A percentile compares a stretch with the other conserved stretches of the same genome.
Conservation (phyloP, 2,113 vertebrate genomes). For the Corythornis cristatus region DNA sequence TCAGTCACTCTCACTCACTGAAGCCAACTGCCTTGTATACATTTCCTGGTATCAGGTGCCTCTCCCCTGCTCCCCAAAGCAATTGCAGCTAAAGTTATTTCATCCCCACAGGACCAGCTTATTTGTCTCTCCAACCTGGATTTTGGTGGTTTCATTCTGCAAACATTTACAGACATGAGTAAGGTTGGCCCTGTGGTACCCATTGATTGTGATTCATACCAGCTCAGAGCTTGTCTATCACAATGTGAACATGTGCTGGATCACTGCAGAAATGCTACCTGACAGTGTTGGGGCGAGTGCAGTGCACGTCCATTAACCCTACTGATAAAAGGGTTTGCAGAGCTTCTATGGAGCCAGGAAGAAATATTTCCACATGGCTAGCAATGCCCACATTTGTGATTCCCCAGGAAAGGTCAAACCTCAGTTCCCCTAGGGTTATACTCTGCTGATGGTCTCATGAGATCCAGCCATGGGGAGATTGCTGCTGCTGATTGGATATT, state of each 20-base stretch:
- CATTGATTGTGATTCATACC: background rate
- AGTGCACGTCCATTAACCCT: background rate
- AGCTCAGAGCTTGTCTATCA: background rate
- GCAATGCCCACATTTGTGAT: background rate
- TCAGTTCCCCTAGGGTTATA: background rate
- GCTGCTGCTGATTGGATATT: background rate
- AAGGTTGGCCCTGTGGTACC: background rate
- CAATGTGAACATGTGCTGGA: background rate
- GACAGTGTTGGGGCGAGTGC: background rate
- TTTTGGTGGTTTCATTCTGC: background rate
- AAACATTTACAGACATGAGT: conserved; percentile 11
- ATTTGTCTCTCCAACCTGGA: background rate
- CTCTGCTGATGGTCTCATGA: background rate
- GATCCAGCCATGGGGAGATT: background rate
- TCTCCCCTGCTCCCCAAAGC: background rate
- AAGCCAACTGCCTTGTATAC: background rate
- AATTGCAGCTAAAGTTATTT: background rate
- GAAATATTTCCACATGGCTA: background rate
- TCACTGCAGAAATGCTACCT: background rate
- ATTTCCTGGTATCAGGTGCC: background rate
- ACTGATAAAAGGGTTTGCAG: background rate
- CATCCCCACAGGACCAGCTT: background rate
- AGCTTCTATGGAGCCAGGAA: fast-evolving
- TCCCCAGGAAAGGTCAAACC: background rate
- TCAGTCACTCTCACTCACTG: background rate